Percentiles rank a stretch among this genome's conserved stretches.
These are phyloP conservation scores for Isurus oxyrinchus DNA, from an alignment of 2,113 vertebrate species.

Conservation along the genomic window DNA sequence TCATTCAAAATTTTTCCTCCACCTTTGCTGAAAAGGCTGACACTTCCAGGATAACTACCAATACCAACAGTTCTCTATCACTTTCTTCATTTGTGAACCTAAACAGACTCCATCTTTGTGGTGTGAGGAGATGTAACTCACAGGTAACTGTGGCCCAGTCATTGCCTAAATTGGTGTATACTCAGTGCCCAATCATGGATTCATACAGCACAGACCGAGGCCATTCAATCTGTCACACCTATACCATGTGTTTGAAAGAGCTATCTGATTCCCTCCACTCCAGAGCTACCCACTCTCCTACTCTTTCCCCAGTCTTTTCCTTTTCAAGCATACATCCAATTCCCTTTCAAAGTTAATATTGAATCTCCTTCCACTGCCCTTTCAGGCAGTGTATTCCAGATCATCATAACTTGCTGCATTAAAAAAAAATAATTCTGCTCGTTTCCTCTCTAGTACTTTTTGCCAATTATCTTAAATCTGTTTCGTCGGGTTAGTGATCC, in stretches of 20 bases:
- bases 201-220: not conserved
- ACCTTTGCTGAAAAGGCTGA: not conserved
- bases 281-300: not conserved
- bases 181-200: not conserved
- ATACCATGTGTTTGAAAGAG: not conserved
- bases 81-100: not conserved
- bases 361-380: not conserved
- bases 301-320: not conserved
- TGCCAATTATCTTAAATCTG: not conserved
- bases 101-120: not conserved
- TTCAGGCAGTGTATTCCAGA: not conserved
- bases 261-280: not conserved
- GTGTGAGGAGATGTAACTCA: not conserved
- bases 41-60: not conserved
- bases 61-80: not conserved
- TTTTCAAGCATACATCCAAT: not conserved
- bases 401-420: not conserved
- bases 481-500: not conserved
- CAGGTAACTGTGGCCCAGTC: not conserved
- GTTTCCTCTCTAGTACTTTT: not conserved
- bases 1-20: not conserved
- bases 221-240: not conserved
- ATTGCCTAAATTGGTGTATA: not conserved
- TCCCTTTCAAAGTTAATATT: not conserved
- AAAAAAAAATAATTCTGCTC: not conserved